Base-by-base conservation (phyloP, 2,888 invertebrate genomes). In the Brenthis hecate region DNA sequence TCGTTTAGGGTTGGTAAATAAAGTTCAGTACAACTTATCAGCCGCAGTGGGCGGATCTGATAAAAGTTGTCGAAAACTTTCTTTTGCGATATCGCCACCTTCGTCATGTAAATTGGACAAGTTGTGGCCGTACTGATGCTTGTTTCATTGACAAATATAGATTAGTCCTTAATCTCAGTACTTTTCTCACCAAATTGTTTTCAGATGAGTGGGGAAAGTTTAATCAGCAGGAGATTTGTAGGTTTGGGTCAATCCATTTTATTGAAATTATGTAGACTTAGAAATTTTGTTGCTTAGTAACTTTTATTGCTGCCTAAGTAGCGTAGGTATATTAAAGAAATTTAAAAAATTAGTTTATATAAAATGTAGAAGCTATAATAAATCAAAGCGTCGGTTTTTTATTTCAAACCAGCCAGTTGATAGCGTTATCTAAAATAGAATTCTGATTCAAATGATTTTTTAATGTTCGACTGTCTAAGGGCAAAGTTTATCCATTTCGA, bases 51-150 rank as follows among this genome's bases (percentile, higher is more conserved):
- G 85, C 81, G 81, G 86, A 89, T 91, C 89, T 85, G 89, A 91
- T 91, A 91, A 90, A 91, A 91, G 87, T 91, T 89, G 85, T 85
- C 80, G 77, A 76, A 81, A 91, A 90, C 86, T 91, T 91, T 89
- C 89, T 89, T 90, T 88, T 86, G 88, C 89, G 89, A 89, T 91
- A 90, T 91, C 89, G 86, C 86, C 90, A 90, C 91, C 91, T 89
- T 82, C 90, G 88, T 90, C 91, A 91, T 91, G 88, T 91, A 91
- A 89, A 91, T 91, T 91, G 86, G 89, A 91, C 88, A 90, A 90
- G 87, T 90, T 89, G 84, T 78, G 85, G 84, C 75, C 77, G 77
- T 78, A 82, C 85, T 84, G 86, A 88, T 86, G 87, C 83, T 87
- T 88, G 85, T 87, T 89, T 88, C 85, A 89, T 88, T 86, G 80